Conservation (phyloP, 1,140 invertebrate species). For the Atopsyche davidsoni region DNA sequence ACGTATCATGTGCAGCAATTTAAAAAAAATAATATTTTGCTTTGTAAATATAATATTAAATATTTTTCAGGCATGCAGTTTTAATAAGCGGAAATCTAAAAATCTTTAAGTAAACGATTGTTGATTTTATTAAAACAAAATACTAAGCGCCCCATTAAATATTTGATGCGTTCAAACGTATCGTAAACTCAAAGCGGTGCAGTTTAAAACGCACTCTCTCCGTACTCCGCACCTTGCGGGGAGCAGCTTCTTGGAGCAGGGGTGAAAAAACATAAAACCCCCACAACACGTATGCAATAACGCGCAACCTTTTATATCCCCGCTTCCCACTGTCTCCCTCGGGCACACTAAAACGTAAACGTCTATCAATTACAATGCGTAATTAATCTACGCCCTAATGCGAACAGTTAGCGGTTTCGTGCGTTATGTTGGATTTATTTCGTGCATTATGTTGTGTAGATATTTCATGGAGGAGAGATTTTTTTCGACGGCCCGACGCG, state of each 20-base stretch:
- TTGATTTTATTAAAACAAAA: background rate
- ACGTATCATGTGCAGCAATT: no score
- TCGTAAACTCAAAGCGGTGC: background rate
- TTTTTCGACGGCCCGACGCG: background rate
- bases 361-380: conserved; percentile 30
- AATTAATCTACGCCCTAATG: conserved; percentile 30
- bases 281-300: conserved; percentile 21
- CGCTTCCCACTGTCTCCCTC: conserved; percentile 16
- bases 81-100: background rate
- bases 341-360: conserved; percentile 27
- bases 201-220: background rate
- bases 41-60: no score
- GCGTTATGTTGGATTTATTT: background rate
- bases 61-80: no score
- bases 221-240: background rate
- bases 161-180: background rate
- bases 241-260: conserved; percentile 6
- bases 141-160: no score
- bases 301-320: conserved; percentile 21
- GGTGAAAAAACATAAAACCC: conserved; percentile 11
- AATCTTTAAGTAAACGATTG: background rate
- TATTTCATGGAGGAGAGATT: background rate
- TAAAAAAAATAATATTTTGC: no score
- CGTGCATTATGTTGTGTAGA: background rate
- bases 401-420: conserved; percentile 28